Base-by-base conservation (phyloP, 2,888 invertebrate genomes). In the Sarcophaga variegata region DNA sequence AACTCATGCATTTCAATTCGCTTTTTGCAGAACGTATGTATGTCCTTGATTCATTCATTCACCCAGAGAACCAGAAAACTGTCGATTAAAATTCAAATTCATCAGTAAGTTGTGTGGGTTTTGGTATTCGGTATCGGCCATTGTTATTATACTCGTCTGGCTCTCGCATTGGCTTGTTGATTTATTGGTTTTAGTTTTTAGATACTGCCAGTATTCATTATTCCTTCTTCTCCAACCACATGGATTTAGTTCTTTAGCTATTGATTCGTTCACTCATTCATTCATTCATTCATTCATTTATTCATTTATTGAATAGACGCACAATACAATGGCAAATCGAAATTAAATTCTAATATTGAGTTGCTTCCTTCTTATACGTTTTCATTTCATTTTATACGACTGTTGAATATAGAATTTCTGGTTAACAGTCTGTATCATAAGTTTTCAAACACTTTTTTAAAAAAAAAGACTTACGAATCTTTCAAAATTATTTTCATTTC, bases 11-110 rank as follows among this genome's bases (percentile, higher is more conserved):
- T 14, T 37, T 37, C 22, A 20, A 49, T 25, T 22, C 22, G 14
- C 37, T 37, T 37, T 37, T 37, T 37, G 8, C 10, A 2, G 37
- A 10, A 10, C 37, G 37, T 37, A 37, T 37, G 5, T 37, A 37
- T 6, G 37, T 10, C 37, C 37, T 25, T 8, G 8, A 69, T 14
- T 25, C 25, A 47, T 20, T 14, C 60, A 25, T 8, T 54, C 20
- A 59, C 17, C 66, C 37, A 66, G 59, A 77, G 22, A 45, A 47
- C 59, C 67, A 77, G 69, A 60, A 77, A 77, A 77, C 59, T 47
- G 22, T 76, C 66, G 76, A 76, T 76, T 76, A 76, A 76, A 76
- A 37, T 37, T 37, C 2, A 37, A 37, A 76, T 37, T 69, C 54
- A 77, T 77, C 77, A 77, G 67, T 45, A 77, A 67, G 17, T 37